Base-by-base conservation (phyloP, 1,140 invertebrate genomes). In the Eriosoma lanigerum region DNA sequence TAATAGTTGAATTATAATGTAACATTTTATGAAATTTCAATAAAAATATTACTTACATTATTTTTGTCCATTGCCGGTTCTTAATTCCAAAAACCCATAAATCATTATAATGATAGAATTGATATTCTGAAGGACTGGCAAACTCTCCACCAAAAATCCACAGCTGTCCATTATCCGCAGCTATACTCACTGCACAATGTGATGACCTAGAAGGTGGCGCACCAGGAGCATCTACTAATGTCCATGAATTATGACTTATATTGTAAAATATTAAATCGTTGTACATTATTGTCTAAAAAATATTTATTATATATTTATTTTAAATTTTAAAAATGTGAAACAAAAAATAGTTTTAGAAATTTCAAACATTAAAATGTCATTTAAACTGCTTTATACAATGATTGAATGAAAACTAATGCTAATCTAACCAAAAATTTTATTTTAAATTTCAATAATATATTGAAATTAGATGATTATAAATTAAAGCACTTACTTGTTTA, bases 111-210 rank as follows among this genome's bases (percentile, higher is more conserved):
- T 98, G 96, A 86, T 96, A 93, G 86, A 97, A 98, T 85, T 97
- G 96, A 46, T 93, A 92, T 84, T 97, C 94, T 0, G 92, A 92
- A 3, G 93, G 92, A 86, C 93, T 96, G 1, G 93, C 91, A 87
- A 94, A 97, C 88, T 98, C 96, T 9, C 96, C 96, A 26, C 96
- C 96, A 89, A 97, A 97, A 52, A 97, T 84, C 89, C 96, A 94
- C 3, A 93, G 83, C 84, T 93, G 90, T 19, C 93, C 94, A 83
- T 90, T 90, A 83, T 92, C 91, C 46, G 90, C 88, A 46, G 91
- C 88, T 29, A 93, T 88, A 21, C 89, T 86, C 13, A 95, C 89
- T 83, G 92, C 91, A 88, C 97, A 95, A 86, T 97, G 96, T 15
- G 93, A 91, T 86, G 93, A 94, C 82, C 95, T 87, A 1, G 95